Evolutionary conservation across 2,797 vertebrate genomes (phyloP).

Genomic region (Cynopterus sphinx): DNA sequence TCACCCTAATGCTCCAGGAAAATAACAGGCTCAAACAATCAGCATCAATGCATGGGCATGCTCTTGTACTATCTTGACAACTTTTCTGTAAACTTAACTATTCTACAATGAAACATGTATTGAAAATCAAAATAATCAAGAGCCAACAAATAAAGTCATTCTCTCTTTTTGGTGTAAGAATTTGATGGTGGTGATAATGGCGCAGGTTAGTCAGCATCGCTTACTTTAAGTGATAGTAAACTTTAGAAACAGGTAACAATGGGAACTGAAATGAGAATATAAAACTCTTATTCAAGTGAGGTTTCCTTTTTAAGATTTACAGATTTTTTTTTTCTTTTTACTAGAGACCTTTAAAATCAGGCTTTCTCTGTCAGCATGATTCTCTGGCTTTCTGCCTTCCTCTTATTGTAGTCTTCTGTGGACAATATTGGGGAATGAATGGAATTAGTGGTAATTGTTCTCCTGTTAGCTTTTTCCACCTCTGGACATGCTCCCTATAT

Average conservation of each 20-base stretch:
- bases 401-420: neutral
- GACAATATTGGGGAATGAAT: neutral
- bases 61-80: neutral
- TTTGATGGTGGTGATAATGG: neutral
- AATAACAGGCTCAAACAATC: neutral
- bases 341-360: neutral
- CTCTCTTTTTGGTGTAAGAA: neutral
- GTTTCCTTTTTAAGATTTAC: neutral
- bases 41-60: neutral
- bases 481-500: neutral
- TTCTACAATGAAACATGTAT: neutral
- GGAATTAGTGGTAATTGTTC: neutral
- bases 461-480: neutral
- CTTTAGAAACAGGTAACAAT: neutral
- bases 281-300: neutral
- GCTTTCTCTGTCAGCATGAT: neutral
- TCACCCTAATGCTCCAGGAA: neutral
- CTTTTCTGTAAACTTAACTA: neutral
- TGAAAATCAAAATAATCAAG: neutral
- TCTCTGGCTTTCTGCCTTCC: neutral
- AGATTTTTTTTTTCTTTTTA: neutral
- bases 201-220: fast-evolving
- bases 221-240: neutral
- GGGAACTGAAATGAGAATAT: neutral
- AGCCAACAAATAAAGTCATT: neutral